Base-by-base conservation (phyloP, 2,888 invertebrate genomes). In the Baronia brevicornis region DNA sequence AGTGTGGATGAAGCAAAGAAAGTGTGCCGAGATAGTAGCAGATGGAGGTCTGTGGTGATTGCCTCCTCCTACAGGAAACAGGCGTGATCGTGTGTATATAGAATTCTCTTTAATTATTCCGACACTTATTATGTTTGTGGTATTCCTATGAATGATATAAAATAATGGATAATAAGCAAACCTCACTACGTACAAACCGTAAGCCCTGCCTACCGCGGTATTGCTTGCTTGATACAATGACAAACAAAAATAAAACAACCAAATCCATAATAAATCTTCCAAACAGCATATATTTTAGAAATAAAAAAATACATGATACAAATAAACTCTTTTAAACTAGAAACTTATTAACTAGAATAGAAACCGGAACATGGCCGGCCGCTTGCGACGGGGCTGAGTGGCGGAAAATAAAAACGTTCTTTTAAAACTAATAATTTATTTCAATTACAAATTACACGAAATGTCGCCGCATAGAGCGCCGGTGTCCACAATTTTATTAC, bases 231-330 rank as follows among this genome's bases (percentile, higher is more conserved):
- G n/a, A n/a, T n/a, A n/a, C n/a, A n/a, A n/a, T n/a, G n/a, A n/a
- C n/a, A n/a, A 37, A 33, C 29, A 9, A 44, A 64, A 68, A 72
- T 71, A 49, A 73, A 73, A 73, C 65, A 47, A 52, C 48, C 33
- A 14, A 36, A 29, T 54, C 52, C 58, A 60, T 71, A 72, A 71
- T 72, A 72, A 68, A 71, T 60, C 63, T 64, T 71, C 63, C 67
- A 72, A 72, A 72, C 70, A 71, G 74, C 74, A 66, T 75, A 75
- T 75, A 75, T 70, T 75, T 68, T 61, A 58, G 63, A 70, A 70
- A 69, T 66, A 72, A 74, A 73, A 66, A 73, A 74, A 69, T 65
- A 70, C 70, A 73, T 55, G 64, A 52, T 73, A 74, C 69, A 70
- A 60, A 58, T 61, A 69, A 70, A 62, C 57, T 68, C 54, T 61